Evolutionary conservation across 2,113 vertebrate genomes (phyloP).

Genomic region (Gobio gobio): DNA sequence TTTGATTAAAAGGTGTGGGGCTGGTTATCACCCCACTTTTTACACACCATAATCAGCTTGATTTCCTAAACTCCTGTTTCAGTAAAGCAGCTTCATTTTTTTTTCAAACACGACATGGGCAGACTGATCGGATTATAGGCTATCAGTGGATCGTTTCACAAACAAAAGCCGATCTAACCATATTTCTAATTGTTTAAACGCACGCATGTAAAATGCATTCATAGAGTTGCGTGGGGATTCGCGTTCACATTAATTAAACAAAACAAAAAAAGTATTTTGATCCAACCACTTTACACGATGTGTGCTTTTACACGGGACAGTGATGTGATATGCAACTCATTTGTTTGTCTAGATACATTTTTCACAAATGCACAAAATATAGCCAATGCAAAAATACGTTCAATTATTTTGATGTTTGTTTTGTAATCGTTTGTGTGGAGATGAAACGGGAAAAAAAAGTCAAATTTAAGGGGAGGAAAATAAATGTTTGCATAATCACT

Average conservation of each 20-base stretch:
- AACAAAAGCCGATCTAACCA: background rate
- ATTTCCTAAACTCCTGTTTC: constrained; percentile 41
- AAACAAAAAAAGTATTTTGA: background rate
- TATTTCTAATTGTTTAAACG: background rate
- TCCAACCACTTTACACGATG: background rate
- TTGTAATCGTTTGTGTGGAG: background rate
- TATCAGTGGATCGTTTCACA: background rate
- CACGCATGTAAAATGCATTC: background rate
- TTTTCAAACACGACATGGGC: background rate
- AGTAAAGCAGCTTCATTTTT: background rate
- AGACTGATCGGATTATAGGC: background rate
- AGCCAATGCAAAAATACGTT: background rate
- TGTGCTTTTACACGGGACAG: background rate
- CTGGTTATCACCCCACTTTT: constrained; percentile 52
- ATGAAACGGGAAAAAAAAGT: background rate
- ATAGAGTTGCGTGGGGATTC: background rate
- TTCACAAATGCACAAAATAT: background rate
- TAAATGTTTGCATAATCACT: background rate
- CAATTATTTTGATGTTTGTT: background rate
- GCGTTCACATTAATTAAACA: background rate
- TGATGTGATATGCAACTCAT: background rate
- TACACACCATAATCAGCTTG: constrained; percentile 36
- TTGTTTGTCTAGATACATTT: background rate
- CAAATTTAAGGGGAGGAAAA: too few relatives aligned
- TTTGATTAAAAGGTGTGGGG: constrained; percentile 65